Evolutionary conservation across 1,140 invertebrate species (phyloP).

Genomic region (Chymomyza costata): DNA sequence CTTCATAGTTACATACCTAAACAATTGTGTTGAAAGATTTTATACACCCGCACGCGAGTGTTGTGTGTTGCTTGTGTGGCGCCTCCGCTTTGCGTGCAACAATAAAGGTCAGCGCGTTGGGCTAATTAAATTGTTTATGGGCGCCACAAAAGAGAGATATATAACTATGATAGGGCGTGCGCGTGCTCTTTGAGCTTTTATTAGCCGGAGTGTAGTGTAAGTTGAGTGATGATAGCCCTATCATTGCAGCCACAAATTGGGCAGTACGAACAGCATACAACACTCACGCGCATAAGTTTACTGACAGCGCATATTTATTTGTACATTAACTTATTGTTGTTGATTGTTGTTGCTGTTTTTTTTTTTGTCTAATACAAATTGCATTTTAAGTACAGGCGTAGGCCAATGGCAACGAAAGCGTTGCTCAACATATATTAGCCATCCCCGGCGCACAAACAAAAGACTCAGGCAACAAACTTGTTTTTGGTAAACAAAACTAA

Average conservation of each 20-base stretch:
- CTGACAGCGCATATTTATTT: conserved; percentile 54
- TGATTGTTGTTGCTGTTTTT: conserved; percentile 40
- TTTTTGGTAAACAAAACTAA: conserved; percentile 8
- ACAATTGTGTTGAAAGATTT: no score
- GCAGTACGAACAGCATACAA: no score
- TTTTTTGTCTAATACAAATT: conserved; percentile 45
- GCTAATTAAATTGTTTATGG: conserved; percentile 55
- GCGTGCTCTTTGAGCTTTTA: conserved; percentile 55
- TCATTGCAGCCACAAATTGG: conserved; percentile 1
- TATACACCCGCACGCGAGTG: conserved; percentile 5
- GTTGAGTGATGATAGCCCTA: conserved; percentile 17
- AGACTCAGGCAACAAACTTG: conserved; percentile 28
- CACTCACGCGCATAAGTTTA: no score
- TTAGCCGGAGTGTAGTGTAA: no score
- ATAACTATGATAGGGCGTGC: conserved; percentile 23
- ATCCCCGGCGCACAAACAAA: no score
- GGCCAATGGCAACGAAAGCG: conserved; percentile 17
- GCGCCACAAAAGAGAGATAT: conserved; percentile 34
- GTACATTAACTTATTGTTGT: conserved; percentile 59
- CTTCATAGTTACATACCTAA: no score
- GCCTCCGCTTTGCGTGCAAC: conserved; percentile 7
- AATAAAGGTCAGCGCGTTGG: no score
- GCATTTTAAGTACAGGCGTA: conserved; percentile 62
- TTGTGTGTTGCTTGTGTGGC: conserved; percentile 1
- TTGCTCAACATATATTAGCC: conserved; percentile 31